Evolutionary conservation across 2,113 vertebrate species (phyloP).

Genomic region (Leptobrachium ailaonicum): DNA sequence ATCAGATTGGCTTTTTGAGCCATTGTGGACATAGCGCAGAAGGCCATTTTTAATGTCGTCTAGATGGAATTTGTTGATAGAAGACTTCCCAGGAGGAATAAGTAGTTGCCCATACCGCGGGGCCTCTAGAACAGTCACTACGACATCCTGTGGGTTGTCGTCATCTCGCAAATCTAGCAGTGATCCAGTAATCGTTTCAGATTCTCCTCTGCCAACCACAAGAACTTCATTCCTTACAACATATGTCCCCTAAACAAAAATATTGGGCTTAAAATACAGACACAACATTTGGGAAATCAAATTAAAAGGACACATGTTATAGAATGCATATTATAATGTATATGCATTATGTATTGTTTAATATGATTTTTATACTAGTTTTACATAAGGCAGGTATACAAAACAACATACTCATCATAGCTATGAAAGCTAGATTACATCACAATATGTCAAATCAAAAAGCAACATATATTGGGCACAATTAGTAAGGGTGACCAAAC

Average conservation of each 20-base stretch:
- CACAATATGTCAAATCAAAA: too few relatives aligned
- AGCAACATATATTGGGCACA: too few relatives aligned
- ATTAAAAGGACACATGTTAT: too few relatives aligned
- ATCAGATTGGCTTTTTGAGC: conserved; percentile 71
- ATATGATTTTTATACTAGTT: too few relatives aligned
- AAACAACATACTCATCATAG: too few relatives aligned
- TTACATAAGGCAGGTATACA: too few relatives aligned
- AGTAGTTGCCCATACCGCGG: conserved; percentile 77
- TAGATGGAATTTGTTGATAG: conserved; percentile 67
- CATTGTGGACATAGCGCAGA: conserved; percentile 82
- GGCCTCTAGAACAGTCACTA: conserved; percentile 75
- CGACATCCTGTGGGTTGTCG: conserved; percentile 85
- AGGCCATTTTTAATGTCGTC: conserved; percentile 72
- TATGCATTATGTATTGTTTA: too few relatives aligned
- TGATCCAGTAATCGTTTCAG: conserved; percentile 66
- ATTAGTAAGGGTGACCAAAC: too few relatives aligned
- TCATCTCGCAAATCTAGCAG: conserved; percentile 79
- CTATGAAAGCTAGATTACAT: too few relatives aligned
- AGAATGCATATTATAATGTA: too few relatives aligned
- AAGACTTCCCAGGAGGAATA: conserved; percentile 52
- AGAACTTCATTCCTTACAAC: conserved; percentile 77
- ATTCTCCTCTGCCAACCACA: conserved; percentile 65
- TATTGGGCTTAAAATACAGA: not conserved
- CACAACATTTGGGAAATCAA: too few relatives aligned
- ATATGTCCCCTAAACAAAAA: conserved; percentile 72